Conservation (phyloP, 1,140 invertebrate species). For the Drosophila ananassae region DNA sequence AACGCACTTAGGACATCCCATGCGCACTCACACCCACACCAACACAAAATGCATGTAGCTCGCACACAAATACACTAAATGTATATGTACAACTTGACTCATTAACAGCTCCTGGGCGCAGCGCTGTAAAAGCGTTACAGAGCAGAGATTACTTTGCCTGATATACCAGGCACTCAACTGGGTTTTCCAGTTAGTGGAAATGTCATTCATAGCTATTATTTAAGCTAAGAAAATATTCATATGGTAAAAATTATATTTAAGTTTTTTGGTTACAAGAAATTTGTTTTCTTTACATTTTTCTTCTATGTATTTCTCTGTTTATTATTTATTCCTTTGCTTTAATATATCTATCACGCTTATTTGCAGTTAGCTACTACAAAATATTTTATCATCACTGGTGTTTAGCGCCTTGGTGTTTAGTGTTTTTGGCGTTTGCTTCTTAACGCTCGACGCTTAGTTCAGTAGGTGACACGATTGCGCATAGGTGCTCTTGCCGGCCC, state of each 20-base stretch:
- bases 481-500: constrained; percentile 38
- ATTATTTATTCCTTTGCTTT: not conserved
- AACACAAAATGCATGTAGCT: not conserved
- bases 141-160: constrained; percentile 72
- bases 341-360: not conserved
- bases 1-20: constrained; percentile 67
- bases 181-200: constrained; percentile 2
- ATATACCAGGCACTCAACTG: constrained; percentile 16
- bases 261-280: not conserved
- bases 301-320: not conserved
- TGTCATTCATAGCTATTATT: not conserved
- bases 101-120: constrained; percentile 63
- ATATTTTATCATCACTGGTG: constrained; percentile 19
- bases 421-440: constrained; percentile 18
- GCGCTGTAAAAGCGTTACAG: constrained; percentile 52
- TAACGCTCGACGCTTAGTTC: constrained; percentile 38
- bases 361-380: not conserved
- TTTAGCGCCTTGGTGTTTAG: not conserved
- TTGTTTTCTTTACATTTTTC: too few species aligned
- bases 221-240: too few species aligned
- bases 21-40: constrained; percentile 7
- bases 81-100: constrained; percentile 53
- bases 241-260: not conserved
- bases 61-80: constrained; percentile 10
- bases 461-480: constrained; percentile 75